phyloP scores from a whole-genome alignment of 2,113 vertebrate species.

The Nibea albiflora region DNA sequence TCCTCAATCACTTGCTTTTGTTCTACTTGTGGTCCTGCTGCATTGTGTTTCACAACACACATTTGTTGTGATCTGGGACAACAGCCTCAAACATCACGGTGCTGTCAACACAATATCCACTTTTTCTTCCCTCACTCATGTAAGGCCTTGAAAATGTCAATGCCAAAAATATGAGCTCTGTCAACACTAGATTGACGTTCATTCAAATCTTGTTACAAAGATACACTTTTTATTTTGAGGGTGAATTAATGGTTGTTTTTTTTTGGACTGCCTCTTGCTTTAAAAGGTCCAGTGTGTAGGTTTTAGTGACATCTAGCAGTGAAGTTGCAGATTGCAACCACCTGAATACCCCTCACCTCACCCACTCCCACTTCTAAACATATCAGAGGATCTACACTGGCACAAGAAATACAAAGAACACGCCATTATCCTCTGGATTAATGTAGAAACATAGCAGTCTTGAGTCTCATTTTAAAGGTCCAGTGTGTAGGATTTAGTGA shows the following conservation, averaged over 20 bases:
- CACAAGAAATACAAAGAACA: no score
- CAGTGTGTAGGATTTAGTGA: no score
- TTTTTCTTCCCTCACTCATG: conserved; percentile 47
- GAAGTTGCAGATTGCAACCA: no score
- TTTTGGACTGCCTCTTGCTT: neutral
- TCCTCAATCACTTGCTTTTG: conserved; percentile 52
- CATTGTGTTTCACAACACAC: conserved; percentile 45
- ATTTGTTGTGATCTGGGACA: conserved; percentile 70
- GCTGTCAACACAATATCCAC: conserved; percentile 46
- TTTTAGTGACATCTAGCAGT: no score
- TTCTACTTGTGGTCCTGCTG: conserved; percentile 45
- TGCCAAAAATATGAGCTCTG: conserved; percentile 26
- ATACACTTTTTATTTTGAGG: neutral
- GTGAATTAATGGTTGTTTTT: neutral
- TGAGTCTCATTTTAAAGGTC: neutral
- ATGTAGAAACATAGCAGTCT: no score
- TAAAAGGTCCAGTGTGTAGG: neutral
- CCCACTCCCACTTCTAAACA: no score
- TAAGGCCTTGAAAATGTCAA: conserved; percentile 46
- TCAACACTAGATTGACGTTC: conserved; percentile 46
- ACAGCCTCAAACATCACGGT: conserved; percentile 53
- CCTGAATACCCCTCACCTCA: no score
- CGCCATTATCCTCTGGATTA: no score
- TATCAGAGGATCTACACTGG: neutral
- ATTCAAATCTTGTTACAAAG: conserved; percentile 47